phyloP scores from a whole-genome alignment of 2,113 vertebrate genomes.

The Vimba vimba region DNA sequence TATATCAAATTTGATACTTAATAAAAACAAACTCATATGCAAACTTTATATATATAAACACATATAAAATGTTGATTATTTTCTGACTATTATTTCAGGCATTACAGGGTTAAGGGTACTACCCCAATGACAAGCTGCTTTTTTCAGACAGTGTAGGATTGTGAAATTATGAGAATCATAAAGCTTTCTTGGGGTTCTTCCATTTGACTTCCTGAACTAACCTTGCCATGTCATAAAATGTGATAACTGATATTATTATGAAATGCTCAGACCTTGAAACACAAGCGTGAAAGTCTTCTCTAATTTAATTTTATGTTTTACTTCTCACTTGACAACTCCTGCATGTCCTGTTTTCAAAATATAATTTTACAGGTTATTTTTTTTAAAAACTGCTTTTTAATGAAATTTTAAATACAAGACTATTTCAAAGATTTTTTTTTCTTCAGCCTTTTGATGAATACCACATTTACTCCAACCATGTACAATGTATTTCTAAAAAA shows the following conservation, averaged over 20 bases:
- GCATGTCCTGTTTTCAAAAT: neutral
- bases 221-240: neutral
- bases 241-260: neutral
- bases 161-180: neutral
- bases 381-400: neutral
- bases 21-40: too few relatives aligned
- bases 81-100: neutral
- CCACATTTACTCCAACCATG: constrained; percentile 5
- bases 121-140: neutral
- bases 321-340: neutral
- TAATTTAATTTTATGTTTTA: neutral
- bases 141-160: neutral
- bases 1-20: too few relatives aligned
- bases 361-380: neutral
- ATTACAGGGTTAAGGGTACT: neutral
- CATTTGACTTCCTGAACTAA: neutral
- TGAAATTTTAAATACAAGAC: too few relatives aligned
- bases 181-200: neutral
- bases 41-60: too few relatives aligned
- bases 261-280: neutral
- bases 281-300: neutral
- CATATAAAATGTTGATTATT: neutral
- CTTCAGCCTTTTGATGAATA: neutral
- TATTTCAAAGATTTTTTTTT: neutral
- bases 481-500: neutral